Evolutionary conservation across 2,113 vertebrate species (phyloP).

Genomic region (Plestiodon gilberti): DNA sequence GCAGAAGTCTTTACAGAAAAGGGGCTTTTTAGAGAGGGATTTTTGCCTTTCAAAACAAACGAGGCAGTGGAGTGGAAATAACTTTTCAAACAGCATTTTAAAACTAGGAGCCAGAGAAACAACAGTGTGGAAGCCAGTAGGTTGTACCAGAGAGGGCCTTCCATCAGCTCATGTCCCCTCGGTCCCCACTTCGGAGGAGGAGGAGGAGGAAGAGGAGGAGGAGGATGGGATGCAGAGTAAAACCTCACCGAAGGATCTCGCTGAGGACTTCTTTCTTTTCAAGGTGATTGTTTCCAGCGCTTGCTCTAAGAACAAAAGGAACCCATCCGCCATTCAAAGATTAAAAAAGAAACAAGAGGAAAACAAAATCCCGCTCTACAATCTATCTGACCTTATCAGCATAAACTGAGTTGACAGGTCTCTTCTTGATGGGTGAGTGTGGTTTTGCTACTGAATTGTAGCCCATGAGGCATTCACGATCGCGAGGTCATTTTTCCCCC

Average conservation of each 20-base stretch:
- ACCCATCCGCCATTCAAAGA: constrained; percentile 8
- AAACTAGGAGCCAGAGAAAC: background rate
- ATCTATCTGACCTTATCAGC: constrained; percentile 54
- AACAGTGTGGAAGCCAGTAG: too few species aligned
- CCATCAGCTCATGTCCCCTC: too few species aligned
- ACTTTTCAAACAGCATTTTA: background rate
- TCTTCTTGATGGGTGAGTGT: constrained; percentile 15
- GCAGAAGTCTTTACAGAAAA: background rate
- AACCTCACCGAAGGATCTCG: background rate
- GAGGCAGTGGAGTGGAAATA: background rate
- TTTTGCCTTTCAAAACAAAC: background rate
- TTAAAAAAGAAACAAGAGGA: background rate
- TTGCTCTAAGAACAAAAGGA: constrained; percentile 16
- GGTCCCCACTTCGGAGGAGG: background rate
- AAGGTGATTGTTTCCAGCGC: background rate
- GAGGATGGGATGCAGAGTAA: background rate
- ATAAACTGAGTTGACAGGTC: constrained; percentile 49
- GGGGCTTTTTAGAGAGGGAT: background rate
- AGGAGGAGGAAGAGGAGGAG: background rate
- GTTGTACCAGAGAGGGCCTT: background rate
- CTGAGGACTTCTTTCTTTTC: background rate
- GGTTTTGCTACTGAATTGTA: constrained; percentile 30
- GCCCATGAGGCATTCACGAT: constrained; percentile 25
- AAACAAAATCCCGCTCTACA: constrained; percentile 5
- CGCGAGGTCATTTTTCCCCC: constrained; percentile 39